Base-by-base conservation (phyloP, 2,888 invertebrate species). In the Nomada lathburiana region DNA sequence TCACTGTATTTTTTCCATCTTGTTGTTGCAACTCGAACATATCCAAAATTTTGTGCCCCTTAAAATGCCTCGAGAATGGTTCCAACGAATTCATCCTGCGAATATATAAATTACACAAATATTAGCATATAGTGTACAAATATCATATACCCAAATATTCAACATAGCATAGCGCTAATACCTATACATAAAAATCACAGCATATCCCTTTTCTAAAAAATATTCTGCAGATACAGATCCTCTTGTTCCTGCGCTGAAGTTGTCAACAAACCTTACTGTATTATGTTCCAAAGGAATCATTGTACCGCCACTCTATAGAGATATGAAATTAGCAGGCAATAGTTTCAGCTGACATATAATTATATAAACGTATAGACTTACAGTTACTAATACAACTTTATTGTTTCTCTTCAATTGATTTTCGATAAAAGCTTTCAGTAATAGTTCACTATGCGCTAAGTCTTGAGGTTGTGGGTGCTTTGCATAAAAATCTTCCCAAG, bases 231-330 rank as follows among this genome's bases (percentile, higher is more conserved):
- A 99, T 0, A 98, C 96, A 0, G 99, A 97, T 29, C 99, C 99
- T 86, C 99, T 95, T 0, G 97, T 98, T 63, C 99, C 99, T 23
- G 98, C 98, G 94, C 99, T 99, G 94, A 99, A 99, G 95, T 99
- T 99, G 94, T 99, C 99, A 74, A 99, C 98, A 94, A 98, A 99
- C 69, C 99, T 96, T 0, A 99, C 99, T 0, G 99, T 99, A 93
- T 98, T 98, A 93, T 98, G 98, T 93, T 99, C 99, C 75, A 99
- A 94, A 0, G 99, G 99, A 7, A 99, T 98, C 53, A 98, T 98
- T 5, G 99, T 99, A 73, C 99, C 99, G 55, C 99, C 99, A 80
- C 98, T 99, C 97, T 83, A 52, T 29, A 84, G 36, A 36, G 36
- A 36, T 7, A 36, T 36, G 7, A 83, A 52, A 71, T 57, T n/a